Evolutionary conservation across 2,797 vertebrate genomes (phyloP).

Genomic region (Poecilia gillii): DNA sequence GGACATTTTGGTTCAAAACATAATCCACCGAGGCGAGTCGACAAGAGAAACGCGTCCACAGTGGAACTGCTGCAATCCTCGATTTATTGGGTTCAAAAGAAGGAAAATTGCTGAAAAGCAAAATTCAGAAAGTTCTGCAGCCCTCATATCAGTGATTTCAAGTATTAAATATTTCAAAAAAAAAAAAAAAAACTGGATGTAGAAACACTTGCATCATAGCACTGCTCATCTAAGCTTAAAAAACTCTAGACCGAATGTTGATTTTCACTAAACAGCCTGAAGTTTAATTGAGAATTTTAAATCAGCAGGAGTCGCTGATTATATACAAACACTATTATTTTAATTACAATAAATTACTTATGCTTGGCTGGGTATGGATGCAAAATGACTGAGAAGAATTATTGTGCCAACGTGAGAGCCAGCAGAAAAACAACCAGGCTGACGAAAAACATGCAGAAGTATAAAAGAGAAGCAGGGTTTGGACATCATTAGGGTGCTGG

Average conservation of each 20-base stretch:
- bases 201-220: neutral
- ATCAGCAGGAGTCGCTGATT: neutral
- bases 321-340: neutral
- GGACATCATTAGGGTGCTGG: neutral
- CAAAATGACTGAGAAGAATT: neutral
- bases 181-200: neutral
- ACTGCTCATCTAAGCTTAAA: neutral
- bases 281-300: neutral
- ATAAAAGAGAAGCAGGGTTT: neutral
- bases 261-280: neutral
- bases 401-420: neutral
- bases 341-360: neutral
- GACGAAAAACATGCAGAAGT: neutral
- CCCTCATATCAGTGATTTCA: neutral
- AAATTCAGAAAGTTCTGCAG: neutral
- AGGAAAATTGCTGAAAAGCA: neutral
- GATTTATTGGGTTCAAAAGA: neutral
- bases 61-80: neutral
- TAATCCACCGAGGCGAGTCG: slow-evolving; percentile 20
- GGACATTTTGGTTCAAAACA: slow-evolving; percentile 55
- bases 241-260: neutral
- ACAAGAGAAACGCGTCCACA: slow-evolving; percentile 14
- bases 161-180: neutral
- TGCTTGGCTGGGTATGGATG: neutral
- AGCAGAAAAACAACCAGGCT: neutral